Evolutionary conservation across 2,797 vertebrate genomes (phyloP), one percentile per base, ranked within the genome.

Genomic region (Peromyscus attwateri): DNA sequence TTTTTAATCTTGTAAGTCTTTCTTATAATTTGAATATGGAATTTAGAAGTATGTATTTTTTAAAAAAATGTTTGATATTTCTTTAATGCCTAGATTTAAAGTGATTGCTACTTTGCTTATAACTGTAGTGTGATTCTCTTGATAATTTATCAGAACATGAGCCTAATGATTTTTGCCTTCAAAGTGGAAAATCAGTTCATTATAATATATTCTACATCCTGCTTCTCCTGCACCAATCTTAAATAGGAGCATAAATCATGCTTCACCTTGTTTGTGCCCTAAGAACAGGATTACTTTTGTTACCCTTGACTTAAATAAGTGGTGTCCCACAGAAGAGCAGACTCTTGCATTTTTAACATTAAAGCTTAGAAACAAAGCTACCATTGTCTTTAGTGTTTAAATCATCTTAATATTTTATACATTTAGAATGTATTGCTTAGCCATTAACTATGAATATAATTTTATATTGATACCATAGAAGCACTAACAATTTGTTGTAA

Each of bases 161-260:
- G 31, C 29, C 34, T 87, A 70, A 52, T 87, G 62, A 7, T 95
- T 93, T 49, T 90, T 87, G 49, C 8, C 2, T 90, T 88, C n/a
- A 73, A 96, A 92, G 7, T 60, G 81, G 77, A 82, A 92, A 62
- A 1, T 31, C 60, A 87, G 1, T 13, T 62, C 52, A 46, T 71
- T 83, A 87, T 82, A 88, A 71, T 87, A 21, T 34, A 97, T 17
- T 3, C 5, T 73, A 52, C 0, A 6, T 4, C 4, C 40, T 2
- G 21, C 0, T 21, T 4, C 7, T 21, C 21, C 6, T 5, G 1
- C 3, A 4, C 68, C 62, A 19, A 49, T 16, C 37, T 40, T 46
- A 77, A 92, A 14, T 27, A 89, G 14, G 11, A 13, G 62, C 12
- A 92, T 46, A 83, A 85, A 87, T 97, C 57, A 92, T 29, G 16